phyloP scores from a whole-genome alignment of 2,888 invertebrate genomes.

The Thymelicus sylvestris region DNA sequence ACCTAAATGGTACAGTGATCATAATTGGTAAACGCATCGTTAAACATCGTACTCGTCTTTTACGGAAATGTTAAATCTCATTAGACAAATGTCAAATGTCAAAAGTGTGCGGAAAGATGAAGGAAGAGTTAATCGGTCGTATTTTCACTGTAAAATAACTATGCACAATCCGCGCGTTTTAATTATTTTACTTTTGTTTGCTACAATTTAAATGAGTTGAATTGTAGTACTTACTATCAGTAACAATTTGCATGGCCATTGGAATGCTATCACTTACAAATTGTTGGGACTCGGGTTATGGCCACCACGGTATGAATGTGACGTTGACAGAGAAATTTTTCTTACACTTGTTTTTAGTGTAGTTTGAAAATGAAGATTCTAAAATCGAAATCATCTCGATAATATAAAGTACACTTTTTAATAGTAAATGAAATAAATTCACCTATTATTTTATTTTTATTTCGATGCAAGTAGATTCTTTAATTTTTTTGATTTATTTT shows the following conservation, averaged over 20 bases:
- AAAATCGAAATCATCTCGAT: slow-evolving; percentile 36
- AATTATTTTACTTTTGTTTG: slow-evolving; percentile 66
- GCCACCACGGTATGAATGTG: slow-evolving; percentile 50
- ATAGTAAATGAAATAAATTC: slow-evolving; percentile 28
- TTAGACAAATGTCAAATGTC: not conserved
- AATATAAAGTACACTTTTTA: slow-evolving; percentile 27
- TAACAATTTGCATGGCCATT: slow-evolving; percentile 76
- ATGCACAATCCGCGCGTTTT: slow-evolving; percentile 73
- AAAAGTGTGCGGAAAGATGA: slow-evolving; percentile 62
- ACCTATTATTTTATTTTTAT: slow-evolving; percentile 20
- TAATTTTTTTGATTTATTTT: slow-evolving; percentile 43
- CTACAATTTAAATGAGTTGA: slow-evolving; percentile 54
- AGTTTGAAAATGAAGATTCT: slow-evolving; percentile 24
- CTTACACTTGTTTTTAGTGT: slow-evolving; percentile 37
- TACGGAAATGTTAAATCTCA: not conserved
- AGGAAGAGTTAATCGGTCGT: slow-evolving; percentile 47
- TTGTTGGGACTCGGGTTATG: slow-evolving; percentile 18
- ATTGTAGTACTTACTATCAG: slow-evolving; percentile 61
- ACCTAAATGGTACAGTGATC: slow-evolving; percentile 14
- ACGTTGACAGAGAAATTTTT: slow-evolving; percentile 26
- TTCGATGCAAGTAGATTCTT: slow-evolving; percentile 21
- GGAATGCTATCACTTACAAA: slow-evolving; percentile 59
- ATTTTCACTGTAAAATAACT: slow-evolving; percentile 73
- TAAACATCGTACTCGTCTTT: not conserved
- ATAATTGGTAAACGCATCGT: not conserved